phyloP scores from a whole-genome alignment of 2,797 vertebrate species.

The Myiothlypis chrysogaster region DNA sequence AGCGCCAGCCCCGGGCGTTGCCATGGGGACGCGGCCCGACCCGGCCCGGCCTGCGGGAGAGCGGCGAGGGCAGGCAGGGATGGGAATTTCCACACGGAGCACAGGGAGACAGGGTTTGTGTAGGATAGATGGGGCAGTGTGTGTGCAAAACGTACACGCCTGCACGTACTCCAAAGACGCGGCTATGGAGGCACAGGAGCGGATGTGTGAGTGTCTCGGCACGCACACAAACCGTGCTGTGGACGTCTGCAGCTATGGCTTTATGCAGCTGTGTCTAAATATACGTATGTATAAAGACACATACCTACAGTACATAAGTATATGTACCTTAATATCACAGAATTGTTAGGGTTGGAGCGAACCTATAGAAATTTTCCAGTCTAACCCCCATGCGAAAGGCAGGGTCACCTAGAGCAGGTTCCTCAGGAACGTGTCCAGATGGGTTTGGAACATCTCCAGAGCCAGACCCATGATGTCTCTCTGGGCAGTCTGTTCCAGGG shows the following conservation, averaged over 20 bases:
- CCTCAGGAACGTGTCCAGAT: background rate
- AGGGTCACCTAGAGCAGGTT: background rate
- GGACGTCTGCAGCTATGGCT: background rate
- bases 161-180: accelerated
- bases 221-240: accelerated
- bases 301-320: accelerated
- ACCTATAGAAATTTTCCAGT: background rate
- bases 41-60: background rate
- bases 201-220: accelerated
- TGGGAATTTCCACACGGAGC: too few relatives aligned
- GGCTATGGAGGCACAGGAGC: background rate
- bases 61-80: accelerated
- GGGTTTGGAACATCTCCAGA: background rate
- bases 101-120: accelerated
- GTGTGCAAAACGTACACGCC: accelerated
- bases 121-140: accelerated
- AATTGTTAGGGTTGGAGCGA: background rate
- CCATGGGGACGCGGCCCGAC: background rate
- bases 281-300: background rate
- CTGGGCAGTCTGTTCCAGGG: background rate
- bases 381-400: background rate
- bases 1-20: background rate
- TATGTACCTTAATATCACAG: background rate
- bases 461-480: background rate
- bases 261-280: background rate